Evolutionary conservation across 2,888 invertebrate species (phyloP).

Genomic region (Mystacides longicornis): DNA sequence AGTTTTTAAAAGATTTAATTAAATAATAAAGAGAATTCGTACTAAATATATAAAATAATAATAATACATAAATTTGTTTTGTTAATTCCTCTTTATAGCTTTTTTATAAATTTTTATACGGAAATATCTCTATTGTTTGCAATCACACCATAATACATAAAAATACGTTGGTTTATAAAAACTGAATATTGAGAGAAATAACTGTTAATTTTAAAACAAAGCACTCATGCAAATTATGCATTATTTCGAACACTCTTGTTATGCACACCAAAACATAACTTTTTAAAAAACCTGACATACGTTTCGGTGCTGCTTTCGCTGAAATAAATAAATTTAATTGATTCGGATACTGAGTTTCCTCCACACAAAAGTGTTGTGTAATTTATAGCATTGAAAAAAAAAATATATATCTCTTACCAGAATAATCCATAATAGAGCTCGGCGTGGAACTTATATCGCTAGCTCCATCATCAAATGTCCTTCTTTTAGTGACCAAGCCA

Average conservation of each 20-base stretch:
- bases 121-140: no score
- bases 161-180: no score
- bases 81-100: no score
- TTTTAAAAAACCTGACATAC: background rate
- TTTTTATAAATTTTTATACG: no score
- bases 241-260: background rate
- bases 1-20: no score
- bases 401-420: slow-evolving; percentile 44
- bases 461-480: slow-evolving; percentile 66
- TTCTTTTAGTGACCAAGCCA: slow-evolving; percentile 64
- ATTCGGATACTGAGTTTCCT: background rate
- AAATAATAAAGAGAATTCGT: no score
- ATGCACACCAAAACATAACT: background rate
- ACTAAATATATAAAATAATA: no score
- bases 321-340: background rate
- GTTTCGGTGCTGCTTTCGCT: background rate
- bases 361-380: background rate
- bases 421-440: slow-evolving; percentile 82
- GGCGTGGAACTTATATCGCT: slow-evolving; percentile 81
- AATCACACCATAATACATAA: no score
- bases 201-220: background rate
- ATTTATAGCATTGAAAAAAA: background rate
- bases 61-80: no score
- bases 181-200: no score
- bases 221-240: background rate